These are phyloP conservation scores for Chalcis sispes DNA, from an alignment of 2,888 invertebrate species.

Conservation along the genomic window DNA sequence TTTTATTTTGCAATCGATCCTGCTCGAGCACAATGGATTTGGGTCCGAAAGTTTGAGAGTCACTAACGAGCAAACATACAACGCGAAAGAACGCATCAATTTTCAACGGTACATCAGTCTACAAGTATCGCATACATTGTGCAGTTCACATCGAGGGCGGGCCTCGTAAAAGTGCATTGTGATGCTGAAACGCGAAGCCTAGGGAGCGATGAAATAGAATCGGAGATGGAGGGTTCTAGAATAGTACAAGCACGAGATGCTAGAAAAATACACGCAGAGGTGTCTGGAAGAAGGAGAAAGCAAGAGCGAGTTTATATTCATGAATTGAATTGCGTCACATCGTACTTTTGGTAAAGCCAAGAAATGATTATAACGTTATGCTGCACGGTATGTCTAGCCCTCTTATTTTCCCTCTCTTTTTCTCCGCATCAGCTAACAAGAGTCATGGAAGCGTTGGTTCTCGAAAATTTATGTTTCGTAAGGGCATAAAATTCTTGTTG, in stretches of 20 bases:
- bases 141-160: neutral
- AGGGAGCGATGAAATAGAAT: no score
- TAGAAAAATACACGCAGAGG: neutral
- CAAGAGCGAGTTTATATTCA: slow-evolving; percentile 30
- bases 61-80: slow-evolving; percentile 5
- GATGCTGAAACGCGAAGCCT: neutral
- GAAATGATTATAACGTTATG: slow-evolving; percentile 28
- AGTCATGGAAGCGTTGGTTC: slow-evolving; percentile 8
- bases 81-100: slow-evolving; percentile 26
- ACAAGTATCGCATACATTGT: neutral
- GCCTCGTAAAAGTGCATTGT: slow-evolving; percentile 40
- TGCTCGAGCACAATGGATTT: no score
- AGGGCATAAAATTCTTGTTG: slow-evolving; percentile 40
- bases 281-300: neutral
- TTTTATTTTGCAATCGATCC: no score
- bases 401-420: neutral
- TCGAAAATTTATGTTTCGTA: slow-evolving; percentile 50
- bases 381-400: no score
- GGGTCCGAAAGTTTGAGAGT: neutral
- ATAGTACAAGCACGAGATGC: neutral
- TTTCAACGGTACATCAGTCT: slow-evolving; percentile 43
- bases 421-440: slow-evolving; percentile 33
- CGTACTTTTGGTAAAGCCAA: slow-evolving; percentile 12
- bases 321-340: slow-evolving; percentile 42
- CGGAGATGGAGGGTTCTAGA: slow-evolving; percentile 4